Evolutionary conservation across 2,113 vertebrate genomes (phyloP).

Genomic region (Coptodon rendalli): DNA sequence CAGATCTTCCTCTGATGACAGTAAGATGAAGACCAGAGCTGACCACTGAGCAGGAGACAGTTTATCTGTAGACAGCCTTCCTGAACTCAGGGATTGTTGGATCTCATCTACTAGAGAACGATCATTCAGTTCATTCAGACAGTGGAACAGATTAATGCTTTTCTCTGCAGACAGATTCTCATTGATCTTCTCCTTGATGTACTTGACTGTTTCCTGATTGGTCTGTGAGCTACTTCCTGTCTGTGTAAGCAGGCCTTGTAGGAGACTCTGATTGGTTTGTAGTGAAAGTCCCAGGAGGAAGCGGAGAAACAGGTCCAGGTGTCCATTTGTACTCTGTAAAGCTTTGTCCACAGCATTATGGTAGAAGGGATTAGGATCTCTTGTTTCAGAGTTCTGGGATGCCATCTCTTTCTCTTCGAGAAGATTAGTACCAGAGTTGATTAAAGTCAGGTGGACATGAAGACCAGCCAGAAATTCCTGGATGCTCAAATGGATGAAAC

Average conservation of each 20-base stretch:
- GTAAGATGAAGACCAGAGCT: background rate
- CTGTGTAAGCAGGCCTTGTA: background rate
- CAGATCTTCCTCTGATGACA: background rate
- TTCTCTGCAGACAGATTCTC: background rate
- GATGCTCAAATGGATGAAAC: background rate
- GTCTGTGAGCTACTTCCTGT: background rate
- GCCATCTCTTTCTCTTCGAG: background rate
- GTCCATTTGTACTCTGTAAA: background rate
- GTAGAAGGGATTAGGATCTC: background rate
- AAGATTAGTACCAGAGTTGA: background rate
- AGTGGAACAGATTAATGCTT: background rate
- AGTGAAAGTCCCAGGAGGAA: background rate
- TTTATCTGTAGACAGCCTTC: background rate
- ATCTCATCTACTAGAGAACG: background rate
- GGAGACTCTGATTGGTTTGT: background rate
- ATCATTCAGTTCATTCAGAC: background rate
- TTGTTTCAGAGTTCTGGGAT: background rate
- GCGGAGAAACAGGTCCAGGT: background rate
- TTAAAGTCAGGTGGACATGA: background rate
- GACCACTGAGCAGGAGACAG: background rate
- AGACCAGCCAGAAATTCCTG: background rate
- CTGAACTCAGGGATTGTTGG: background rate
- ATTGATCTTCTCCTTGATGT: background rate
- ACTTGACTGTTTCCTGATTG: background rate
- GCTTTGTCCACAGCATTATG: background rate